phyloP scores from a whole-genome alignment of 1,140 invertebrate genomes.

The Drosophila bifasciata region DNA sequence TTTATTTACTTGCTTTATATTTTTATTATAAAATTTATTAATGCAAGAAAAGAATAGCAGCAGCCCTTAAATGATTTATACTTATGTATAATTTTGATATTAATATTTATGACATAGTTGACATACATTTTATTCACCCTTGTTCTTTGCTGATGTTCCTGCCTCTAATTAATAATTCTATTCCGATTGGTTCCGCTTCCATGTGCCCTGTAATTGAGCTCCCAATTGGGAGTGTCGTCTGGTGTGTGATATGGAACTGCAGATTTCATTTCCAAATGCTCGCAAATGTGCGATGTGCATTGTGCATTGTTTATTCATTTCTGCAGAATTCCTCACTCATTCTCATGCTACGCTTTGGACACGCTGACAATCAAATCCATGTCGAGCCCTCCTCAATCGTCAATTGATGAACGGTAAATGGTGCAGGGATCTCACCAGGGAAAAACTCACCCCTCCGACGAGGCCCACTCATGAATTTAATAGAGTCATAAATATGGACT shows the following conservation, averaged over 20 bases:
- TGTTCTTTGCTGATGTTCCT: no score
- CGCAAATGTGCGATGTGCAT: conserved; percentile 6
- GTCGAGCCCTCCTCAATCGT: conserved; percentile 17
- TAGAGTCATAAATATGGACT: conserved; percentile 74
- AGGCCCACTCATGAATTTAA: conserved; percentile 48
- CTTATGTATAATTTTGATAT: no score
- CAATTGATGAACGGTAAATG: conserved; percentile 12
- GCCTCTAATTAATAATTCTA: no score
- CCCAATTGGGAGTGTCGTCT: not conserved
- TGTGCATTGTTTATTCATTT: conserved; percentile 29
- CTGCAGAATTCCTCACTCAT: conserved; percentile 30
- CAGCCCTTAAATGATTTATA: no score
- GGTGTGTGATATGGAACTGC: not conserved
- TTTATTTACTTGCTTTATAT: no score
- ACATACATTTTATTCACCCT: no score
- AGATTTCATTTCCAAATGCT: not conserved
- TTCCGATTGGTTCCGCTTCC: no score
- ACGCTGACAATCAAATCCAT: conserved; percentile 64
- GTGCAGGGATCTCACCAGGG: no score
- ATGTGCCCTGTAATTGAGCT: no score
- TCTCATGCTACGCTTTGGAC: conserved; percentile 28
- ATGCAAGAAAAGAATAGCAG: no score
- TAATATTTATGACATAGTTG: no score
- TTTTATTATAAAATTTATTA: no score
- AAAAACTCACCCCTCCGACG: conserved; percentile 25